Evolutionary conservation across 1,140 invertebrate species (phyloP).

Genomic region (Meloidogyne hapla): DNA sequence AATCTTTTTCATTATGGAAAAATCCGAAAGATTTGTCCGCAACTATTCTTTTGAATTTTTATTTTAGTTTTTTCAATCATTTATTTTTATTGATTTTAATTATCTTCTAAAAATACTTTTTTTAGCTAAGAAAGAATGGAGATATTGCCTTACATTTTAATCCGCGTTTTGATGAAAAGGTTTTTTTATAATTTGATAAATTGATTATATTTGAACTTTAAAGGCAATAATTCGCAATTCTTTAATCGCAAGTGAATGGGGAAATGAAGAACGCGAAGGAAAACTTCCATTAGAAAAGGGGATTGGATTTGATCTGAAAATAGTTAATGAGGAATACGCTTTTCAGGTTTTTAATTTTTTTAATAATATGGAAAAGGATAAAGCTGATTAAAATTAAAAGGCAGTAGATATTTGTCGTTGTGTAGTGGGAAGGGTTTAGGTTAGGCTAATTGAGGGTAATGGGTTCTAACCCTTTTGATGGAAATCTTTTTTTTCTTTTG

Average conservation of each 20-base stretch:
- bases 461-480: not conserved
- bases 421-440: not conserved
- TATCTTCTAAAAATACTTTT: not conserved
- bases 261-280: conserved; percentile 62
- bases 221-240: conserved; percentile 58
- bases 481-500: not conserved
- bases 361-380: not conserved
- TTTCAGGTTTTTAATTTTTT: conserved; percentile 50
- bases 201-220: conserved; percentile 21
- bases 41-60: no score
- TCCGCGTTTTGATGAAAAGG: conserved; percentile 62
- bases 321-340: conserved; percentile 60
- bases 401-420: not conserved
- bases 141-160: conserved; percentile 63
- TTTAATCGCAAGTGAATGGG: conserved; percentile 55
- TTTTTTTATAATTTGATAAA: conserved; percentile 5
- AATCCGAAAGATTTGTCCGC: no score
- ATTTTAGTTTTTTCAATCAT: no score
- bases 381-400: not conserved
- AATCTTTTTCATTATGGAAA: no score
- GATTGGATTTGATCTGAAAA: conserved; percentile 60
- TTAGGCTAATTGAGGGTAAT: not conserved
- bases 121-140: conserved; percentile 60
- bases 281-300: conserved; percentile 58
- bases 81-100: no score